Evolutionary conservation across 2,113 vertebrate genomes (phyloP).

Genomic region (Muscicapa adusta): DNA sequence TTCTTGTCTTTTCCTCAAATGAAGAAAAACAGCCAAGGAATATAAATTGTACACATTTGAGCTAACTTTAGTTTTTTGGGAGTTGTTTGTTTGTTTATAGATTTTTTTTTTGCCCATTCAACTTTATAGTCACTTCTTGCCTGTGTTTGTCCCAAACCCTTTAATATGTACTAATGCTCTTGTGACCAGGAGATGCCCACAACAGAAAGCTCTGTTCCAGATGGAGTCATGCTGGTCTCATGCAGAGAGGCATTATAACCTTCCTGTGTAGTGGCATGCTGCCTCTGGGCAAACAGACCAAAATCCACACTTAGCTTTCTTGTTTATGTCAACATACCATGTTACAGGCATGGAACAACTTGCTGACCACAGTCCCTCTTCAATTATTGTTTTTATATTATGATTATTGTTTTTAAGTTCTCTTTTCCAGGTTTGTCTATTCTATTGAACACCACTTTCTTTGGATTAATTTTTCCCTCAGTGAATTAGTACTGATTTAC

Average conservation of each 20-base stretch:
- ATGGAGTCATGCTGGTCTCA: slow-evolving; percentile 43
- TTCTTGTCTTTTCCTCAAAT: neutral
- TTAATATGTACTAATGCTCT: slow-evolving; percentile 12
- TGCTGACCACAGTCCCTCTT: slow-evolving; percentile 29
- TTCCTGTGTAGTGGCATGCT: slow-evolving; percentile 28
- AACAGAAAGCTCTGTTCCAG: slow-evolving; percentile 43
- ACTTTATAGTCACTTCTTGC: neutral
- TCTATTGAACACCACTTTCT: neutral
- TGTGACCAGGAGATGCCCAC: slow-evolving; percentile 48
- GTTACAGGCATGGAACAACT: slow-evolving; percentile 27
- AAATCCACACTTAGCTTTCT: slow-evolving; percentile 46
- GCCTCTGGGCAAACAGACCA: slow-evolving; percentile 41
- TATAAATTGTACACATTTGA: neutral
- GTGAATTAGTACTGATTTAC: slow-evolving; percentile 21
- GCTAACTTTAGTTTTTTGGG: neutral
- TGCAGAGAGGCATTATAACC: slow-evolving; percentile 38
- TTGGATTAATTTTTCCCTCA: neutral
- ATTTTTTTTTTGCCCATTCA: neutral
- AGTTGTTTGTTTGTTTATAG: neutral
- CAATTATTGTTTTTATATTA: neutral
- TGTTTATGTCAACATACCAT: slow-evolving; percentile 23
- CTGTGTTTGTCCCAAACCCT: neutral
- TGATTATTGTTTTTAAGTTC: neutral
- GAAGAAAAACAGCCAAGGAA: neutral
- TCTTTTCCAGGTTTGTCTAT: slow-evolving; percentile 13